These are phyloP conservation scores for Microtus richardsoni DNA, from an alignment of 2,113 vertebrate genomes.

Conservation along the genomic window DNA sequence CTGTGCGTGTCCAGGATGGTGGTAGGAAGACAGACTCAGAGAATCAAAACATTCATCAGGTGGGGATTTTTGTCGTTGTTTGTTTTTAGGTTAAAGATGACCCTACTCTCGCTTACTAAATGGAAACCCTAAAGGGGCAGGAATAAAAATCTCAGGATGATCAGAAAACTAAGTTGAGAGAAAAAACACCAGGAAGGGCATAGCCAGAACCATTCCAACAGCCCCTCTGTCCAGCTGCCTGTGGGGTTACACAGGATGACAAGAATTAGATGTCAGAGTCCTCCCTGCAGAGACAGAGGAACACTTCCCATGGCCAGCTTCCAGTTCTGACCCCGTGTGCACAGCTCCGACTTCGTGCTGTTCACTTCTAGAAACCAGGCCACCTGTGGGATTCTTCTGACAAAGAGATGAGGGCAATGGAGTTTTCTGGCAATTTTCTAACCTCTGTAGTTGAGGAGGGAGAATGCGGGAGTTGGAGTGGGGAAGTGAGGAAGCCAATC, in stretches of 20 bases:
- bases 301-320: neutral
- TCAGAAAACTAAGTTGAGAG: neutral
- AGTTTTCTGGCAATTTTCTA: neutral
- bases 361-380: neutral
- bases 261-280: neutral
- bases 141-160: neutral
- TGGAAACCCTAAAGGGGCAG: neutral
- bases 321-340: neutral
- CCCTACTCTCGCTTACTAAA: neutral
- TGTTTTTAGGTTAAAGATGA: neutral
- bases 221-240: neutral
- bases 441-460: neutral
- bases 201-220: neutral
- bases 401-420: neutral
- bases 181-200: neutral
- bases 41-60: neutral
- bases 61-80: neutral
- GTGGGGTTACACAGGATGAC: fast-evolving
- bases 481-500: too few relatives aligned
- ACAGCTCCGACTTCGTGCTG: neutral
- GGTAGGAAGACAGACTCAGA: neutral
- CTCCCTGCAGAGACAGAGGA: neutral
- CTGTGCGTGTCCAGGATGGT: neutral
- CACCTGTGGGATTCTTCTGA: neutral
- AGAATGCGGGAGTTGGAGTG: too few relatives aligned